These are phyloP conservation scores for Panagrolaimus sp. DNA, from an alignment of 1,140 invertebrate genomes.

Conservation along the genomic window DNA sequence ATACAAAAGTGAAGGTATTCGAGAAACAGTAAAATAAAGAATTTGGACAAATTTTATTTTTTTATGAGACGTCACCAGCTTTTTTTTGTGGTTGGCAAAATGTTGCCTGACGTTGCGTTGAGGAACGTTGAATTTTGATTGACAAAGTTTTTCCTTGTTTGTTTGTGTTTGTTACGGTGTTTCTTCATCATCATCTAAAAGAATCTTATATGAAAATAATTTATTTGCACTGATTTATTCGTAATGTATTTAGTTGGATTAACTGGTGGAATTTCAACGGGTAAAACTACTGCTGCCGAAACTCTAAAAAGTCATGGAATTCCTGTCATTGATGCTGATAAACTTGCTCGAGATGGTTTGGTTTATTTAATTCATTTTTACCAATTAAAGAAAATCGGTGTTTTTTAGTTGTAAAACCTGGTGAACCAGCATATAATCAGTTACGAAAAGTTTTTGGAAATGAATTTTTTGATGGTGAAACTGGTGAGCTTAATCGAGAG, in stretches of 20 bases:
- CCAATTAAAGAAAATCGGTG: conserved; percentile 4
- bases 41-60: too few relatives aligned
- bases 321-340: conserved; percentile 77
- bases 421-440: conserved; percentile 71
- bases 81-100: too few relatives aligned
- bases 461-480: conserved; percentile 67
- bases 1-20: too few relatives aligned
- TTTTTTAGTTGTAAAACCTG: conserved; percentile 74
- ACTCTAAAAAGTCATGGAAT: conserved; percentile 71
- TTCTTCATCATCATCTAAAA: too few relatives aligned
- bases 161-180: too few relatives aligned
- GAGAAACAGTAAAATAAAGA: too few relatives aligned
- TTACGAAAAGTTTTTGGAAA: conserved; percentile 72
- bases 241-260: conserved; percentile 79
- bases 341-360: conserved; percentile 75
- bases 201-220: background rate
- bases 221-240: background rate
- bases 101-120: too few relatives aligned
- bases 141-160: too few relatives aligned
- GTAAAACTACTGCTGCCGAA: conserved; percentile 74
- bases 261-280: conserved; percentile 75
- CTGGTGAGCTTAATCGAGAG: conserved; percentile 68
- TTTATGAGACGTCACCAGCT: too few relatives aligned
- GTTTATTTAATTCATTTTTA: conserved; percentile 19
- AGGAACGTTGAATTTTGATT: too few relatives aligned